Evolutionary conservation across 1,140 invertebrate species (phyloP).

Genomic region (Panulirus ornatus): DNA sequence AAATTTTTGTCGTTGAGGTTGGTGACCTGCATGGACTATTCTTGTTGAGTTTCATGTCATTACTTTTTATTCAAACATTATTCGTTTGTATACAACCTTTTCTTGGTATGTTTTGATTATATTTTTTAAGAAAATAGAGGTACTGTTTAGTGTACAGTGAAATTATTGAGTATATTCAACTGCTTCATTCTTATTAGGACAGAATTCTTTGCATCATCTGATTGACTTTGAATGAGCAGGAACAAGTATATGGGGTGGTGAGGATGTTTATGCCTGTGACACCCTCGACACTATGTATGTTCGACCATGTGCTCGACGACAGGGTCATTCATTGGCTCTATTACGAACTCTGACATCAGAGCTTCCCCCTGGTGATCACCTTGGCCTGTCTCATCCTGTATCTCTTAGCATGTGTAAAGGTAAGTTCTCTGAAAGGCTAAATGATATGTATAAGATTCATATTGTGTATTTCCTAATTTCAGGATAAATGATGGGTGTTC

Average conservation of each 20-base stretch:
- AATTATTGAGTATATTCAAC: too few species aligned
- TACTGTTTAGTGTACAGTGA: too few species aligned
- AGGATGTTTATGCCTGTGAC: constrained; percentile 76
- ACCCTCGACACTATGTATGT: constrained; percentile 78
- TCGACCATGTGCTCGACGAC: constrained; percentile 74
- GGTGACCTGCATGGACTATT: constrained; percentile 1
- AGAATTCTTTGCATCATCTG: background rate
- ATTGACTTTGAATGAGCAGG: constrained; percentile 65
- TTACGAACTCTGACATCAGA: constrained; percentile 75
- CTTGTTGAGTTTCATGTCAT: background rate
- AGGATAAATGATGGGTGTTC: too few species aligned
- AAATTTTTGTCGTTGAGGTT: constrained; percentile 14
- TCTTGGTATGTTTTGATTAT: too few species aligned
- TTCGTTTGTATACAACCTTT: background rate
- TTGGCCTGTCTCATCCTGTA: constrained; percentile 77
- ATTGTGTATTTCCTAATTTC: too few species aligned
- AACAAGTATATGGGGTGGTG: constrained; percentile 75
- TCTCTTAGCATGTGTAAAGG: constrained; percentile 77
- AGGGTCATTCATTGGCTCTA: constrained; percentile 75
- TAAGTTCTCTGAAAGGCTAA: constrained; percentile 55
- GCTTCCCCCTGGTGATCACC: constrained; percentile 75
- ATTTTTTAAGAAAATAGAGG: too few species aligned
- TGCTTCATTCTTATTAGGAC: background rate
- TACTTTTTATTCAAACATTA: background rate
- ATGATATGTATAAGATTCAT: too few species aligned